Conservation (phyloP, 2,888 invertebrate genomes). For the Cheilosia urbana region DNA sequence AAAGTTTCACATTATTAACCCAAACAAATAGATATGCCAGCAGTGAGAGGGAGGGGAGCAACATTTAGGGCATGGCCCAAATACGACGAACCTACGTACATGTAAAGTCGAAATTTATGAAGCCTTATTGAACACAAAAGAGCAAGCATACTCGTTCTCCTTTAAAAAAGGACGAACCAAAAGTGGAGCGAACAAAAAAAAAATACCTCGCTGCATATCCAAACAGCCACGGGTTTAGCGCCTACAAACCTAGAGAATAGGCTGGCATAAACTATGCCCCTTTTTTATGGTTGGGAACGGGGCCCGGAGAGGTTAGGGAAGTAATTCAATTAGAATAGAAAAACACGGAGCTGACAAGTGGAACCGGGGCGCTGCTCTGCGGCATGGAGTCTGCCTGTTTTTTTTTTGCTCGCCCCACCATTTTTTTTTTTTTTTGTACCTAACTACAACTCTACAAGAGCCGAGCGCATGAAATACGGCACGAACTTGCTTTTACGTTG, state of each 20-base stretch:
- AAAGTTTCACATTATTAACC: conserved; percentile 71
- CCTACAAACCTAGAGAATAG: conserved; percentile 1
- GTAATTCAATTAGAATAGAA: conserved; percentile 74
- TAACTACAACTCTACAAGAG: conserved; percentile 18
- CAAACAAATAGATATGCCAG: conserved; percentile 48
- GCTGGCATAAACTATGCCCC: background rate
- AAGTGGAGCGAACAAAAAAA: background rate
- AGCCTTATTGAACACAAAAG: conserved; percentile 70
- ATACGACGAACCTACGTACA: conserved; percentile 21
- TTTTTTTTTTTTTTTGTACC: no score
- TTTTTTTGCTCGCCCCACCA: background rate
- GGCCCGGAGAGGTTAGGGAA: conserved; percentile 44
- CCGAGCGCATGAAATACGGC: conserved; percentile 3
- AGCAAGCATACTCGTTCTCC: conserved; percentile 43
- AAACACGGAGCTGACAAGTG: conserved; percentile 72
- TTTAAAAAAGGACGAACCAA: conserved; percentile 36
- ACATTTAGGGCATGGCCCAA: conserved; percentile 56
- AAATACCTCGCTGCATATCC: background rate
- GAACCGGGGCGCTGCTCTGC: conserved; percentile 52
- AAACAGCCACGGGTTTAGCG: background rate
- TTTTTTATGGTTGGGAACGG: background rate
- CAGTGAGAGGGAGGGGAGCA: conserved; percentile 6
- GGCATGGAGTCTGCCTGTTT: conserved; percentile 44
- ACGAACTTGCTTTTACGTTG: conserved; percentile 44
- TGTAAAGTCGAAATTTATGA: conserved; percentile 65